These are phyloP conservation scores for Lasioglossum figueresi DNA, from an alignment of 2,888 invertebrate genomes.

Conservation along the genomic window DNA sequence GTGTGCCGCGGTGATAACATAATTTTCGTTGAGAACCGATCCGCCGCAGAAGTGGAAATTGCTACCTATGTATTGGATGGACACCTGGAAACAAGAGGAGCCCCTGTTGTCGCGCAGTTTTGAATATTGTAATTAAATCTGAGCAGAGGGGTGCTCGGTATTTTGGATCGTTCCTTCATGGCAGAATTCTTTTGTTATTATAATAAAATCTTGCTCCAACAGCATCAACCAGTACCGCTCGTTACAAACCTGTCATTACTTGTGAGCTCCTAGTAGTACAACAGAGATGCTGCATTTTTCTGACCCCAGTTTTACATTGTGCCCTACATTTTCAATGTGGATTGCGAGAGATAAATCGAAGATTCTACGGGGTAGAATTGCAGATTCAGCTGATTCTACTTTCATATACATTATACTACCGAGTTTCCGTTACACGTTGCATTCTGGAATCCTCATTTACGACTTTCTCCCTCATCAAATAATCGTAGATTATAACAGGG, in stretches of 20 bases:
- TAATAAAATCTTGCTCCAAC: background rate
- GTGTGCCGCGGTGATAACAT: conserved; percentile 76
- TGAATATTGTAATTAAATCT: background rate
- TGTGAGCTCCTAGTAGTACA: no score
- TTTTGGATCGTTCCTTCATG: background rate
- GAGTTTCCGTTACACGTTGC: background rate
- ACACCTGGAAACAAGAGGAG: conserved; percentile 61
- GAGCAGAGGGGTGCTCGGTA: background rate
- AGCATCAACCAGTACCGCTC: background rate
- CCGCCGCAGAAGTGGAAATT: conserved; percentile 77
- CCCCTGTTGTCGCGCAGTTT: background rate
- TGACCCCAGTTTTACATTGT: background rate
- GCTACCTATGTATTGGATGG: conserved; percentile 59
- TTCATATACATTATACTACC: background rate
- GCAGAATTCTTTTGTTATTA: background rate
- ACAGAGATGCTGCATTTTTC: background rate
- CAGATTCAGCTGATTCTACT: background rate
- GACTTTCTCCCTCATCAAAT: background rate
- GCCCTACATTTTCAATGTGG: background rate
- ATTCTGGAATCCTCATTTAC: background rate
- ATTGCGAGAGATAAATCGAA: background rate
- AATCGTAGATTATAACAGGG: background rate
- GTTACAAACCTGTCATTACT: background rate
- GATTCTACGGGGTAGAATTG: background rate
- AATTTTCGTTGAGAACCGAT: conserved; percentile 66